Evolutionary conservation across 2,797 vertebrate species (phyloP), one percentile per base, ranked within the genome.

Genomic region (Ptychobarbus kaznakovi): DNA sequence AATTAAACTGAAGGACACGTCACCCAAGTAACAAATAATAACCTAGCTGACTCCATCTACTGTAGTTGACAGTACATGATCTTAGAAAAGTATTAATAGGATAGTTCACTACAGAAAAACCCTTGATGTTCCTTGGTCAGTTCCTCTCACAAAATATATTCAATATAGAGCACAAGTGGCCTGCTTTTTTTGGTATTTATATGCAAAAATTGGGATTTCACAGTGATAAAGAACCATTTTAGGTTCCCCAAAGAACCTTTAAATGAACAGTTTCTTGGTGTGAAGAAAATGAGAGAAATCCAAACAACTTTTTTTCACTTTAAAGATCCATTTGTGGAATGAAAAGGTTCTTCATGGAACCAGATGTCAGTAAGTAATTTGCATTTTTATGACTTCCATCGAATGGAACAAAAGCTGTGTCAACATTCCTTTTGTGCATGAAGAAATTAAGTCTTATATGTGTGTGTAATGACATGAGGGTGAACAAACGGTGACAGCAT

Each of bases 1-100:
- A 74, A 51, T 85, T 53, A 74, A 49, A 80, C 32, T 51, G 56
- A 74, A 85, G 77, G 68, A 74, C 63, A 70, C 7, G 2, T 70
- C 65, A 69, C 65, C 46, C 51, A 56, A 42, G 18, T 20, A 78
- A 35, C 6, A 35, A 83, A 83, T 65, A 73, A 53, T 28, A 76
- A 28, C 35, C 28, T 51, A 25, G 13, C 20, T 51, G 5, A 40
- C 73, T 53, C 32, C 1, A n/a, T 65, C 18, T 53, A 35, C 15
- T 66, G 7, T 66, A 25, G 16, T 69, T 53, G n/a, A 84, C 5
- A 3, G 4, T 40, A 35, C 22, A 38, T 20, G 32, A 66, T 74
- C 44, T n/a, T 7, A n/a, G 20, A 63, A 75, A 16, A 25, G 42
- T 42, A 51, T 66, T 68, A 35, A n/a, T 13, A 9, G 38, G 56